Conservation (phyloP, 2,888 invertebrate species). For the Odontomyia ornata region DNA sequence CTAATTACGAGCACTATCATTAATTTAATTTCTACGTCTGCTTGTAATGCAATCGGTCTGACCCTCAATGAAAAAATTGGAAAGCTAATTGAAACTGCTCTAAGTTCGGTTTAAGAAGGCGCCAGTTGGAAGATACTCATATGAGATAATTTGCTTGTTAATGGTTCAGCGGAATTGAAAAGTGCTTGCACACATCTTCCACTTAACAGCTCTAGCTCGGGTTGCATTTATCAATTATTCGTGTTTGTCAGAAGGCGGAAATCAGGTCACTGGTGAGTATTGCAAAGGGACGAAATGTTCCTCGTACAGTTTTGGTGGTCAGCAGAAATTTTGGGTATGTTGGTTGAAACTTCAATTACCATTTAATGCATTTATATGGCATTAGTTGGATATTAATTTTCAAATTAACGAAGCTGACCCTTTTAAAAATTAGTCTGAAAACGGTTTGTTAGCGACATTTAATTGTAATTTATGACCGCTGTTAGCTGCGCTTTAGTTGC, state of each 20-base stretch:
- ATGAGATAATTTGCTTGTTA: slow-evolving; percentile 42
- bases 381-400: no score
- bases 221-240: neutral
- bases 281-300: no score
- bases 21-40: slow-evolving; percentile 48
- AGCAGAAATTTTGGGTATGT: no score
- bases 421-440: no score
- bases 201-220: slow-evolving; percentile 11
- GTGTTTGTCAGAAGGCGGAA: neutral
- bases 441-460: neutral
- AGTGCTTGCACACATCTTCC: slow-evolving; percentile 26
- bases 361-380: no score
- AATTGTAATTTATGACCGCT: neutral
- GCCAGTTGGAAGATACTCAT: slow-evolving; percentile 37
- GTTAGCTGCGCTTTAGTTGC: no score
- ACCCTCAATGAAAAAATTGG: slow-evolving; percentile 40
- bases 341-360: no score
- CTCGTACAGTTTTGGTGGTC: no score
- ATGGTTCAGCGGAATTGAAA: slow-evolving; percentile 34
- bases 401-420: no score
- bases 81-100: slow-evolving; percentile 38
- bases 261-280: neutral
- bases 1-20: slow-evolving; percentile 48
- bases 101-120: slow-evolving; percentile 31
- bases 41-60: neutral